Evolutionary conservation across 2,888 invertebrate species (phyloP), one percentile per base, ranked within the genome.

Genomic region (Neoscelio sp.): DNA sequence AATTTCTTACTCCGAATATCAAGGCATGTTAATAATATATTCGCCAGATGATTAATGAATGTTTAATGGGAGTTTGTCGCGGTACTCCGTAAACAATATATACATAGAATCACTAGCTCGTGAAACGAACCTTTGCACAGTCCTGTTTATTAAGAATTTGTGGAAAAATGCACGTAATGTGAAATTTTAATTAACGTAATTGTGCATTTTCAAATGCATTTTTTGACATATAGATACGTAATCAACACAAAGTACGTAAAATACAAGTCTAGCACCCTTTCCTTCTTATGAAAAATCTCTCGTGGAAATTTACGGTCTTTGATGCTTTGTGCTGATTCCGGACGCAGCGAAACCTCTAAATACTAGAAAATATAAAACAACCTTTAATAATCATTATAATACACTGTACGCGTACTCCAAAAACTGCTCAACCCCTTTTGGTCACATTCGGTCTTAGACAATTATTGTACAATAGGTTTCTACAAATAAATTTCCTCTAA

Each of bases 371-470:
- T 26, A 40, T 40, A 40, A 40, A 38, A 17, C 28, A 2, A 20
- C 23, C n/a, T 26, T 28, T 56, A 38, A 56, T 56, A 56, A 56
- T 26, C 40, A 40, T 17, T n/a, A 26, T 26, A 56, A 38, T 40
- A 40, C n/a, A n/a, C n/a, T n/a, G n/a, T n/a, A n/a, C n/a, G n/a
- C n/a, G 13, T 23, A 12, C 48, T 10, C 5, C 20, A 28, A 30
- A 48, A 26, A 46, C 12, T 10, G 1, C 10, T 46, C 23, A n/a
- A 23, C n/a, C 44, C 12, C 23, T 46, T 46, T 10, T 10, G 17
- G 15, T 17, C 18, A 18, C n/a, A n/a, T n/a, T n/a, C n/a, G n/a
- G n/a, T n/a, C n/a, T n/a, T n/a, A n/a, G n/a, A n/a, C n/a, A n/a
- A n/a, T n/a, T n/a, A n/a, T n/a, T n/a, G n/a, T n/a, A n/a, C n/a